A percentile compares a stretch with the other conserved stretches of the same genome.
These are phyloP conservation scores for Drosophila ercepeae DNA, from an alignment of 1,140 invertebrate species.

Conservation along the genomic window DNA sequence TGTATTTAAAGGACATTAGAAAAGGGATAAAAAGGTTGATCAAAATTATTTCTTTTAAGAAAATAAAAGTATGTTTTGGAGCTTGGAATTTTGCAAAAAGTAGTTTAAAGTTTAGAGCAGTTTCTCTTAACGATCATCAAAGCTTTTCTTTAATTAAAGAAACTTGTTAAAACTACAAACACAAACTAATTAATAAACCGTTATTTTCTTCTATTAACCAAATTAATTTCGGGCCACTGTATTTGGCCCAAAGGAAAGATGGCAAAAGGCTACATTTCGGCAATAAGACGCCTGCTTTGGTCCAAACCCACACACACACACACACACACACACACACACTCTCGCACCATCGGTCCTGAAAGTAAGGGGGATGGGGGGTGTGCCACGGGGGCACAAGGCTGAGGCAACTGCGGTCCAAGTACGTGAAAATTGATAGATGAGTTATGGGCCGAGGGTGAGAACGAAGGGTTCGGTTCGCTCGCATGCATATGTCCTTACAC, in stretches of 20 bases:
- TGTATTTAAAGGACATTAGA: too few species aligned
- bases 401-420: slow-evolving; percentile 71
- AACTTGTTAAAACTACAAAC: too few species aligned
- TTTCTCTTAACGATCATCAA: too few species aligned
- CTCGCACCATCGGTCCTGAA: slow-evolving; percentile 11
- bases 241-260: slow-evolving; percentile 25
- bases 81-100: too few species aligned
- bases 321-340: slow-evolving; percentile 21
- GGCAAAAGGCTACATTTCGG: slow-evolving; percentile 75
- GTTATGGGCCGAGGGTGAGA: slow-evolving; percentile 62
- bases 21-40: too few species aligned
- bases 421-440: slow-evolving; percentile 84
- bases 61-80: too few species aligned
- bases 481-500: slow-evolving; percentile 73
- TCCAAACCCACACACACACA: slow-evolving; percentile 44
- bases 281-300: slow-evolving; percentile 74
- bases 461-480: slow-evolving; percentile 62
- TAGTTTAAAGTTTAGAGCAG: too few species aligned
- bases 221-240: slow-evolving; percentile 43
- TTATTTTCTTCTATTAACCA: neutral
- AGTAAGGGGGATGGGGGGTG: neutral
- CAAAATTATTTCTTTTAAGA: too few species aligned
- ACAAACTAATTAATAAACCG: neutral
- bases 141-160: too few species aligned
- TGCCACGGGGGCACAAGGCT: slow-evolving; percentile 6